These are phyloP conservation scores for Lepus americanus DNA, from an alignment of 2,113 vertebrate species.

Conservation along the genomic window DNA sequence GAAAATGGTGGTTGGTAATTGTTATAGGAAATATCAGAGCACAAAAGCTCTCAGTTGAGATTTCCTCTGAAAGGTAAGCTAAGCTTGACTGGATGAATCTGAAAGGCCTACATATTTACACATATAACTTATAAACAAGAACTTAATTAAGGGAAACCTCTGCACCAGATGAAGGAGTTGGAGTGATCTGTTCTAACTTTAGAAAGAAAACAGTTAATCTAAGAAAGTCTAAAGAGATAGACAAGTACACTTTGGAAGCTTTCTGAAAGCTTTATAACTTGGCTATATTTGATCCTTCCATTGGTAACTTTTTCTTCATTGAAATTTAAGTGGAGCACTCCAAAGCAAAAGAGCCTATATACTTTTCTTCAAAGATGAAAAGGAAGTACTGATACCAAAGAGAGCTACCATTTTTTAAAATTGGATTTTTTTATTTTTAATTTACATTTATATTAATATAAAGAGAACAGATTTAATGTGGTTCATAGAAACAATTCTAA, in stretches of 20 bases:
- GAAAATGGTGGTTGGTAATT: background rate
- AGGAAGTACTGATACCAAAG: background rate
- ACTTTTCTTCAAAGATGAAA: background rate
- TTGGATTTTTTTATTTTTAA: background rate
- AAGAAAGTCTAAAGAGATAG: background rate
- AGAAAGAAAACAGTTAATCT: background rate
- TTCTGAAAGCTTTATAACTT: slow-evolving; percentile 13
- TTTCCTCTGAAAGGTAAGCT: background rate
- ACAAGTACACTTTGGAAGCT: background rate
- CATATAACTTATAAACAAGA: background rate
- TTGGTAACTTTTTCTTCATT: background rate
- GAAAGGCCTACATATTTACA: background rate
- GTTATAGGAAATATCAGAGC: background rate
- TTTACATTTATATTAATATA: too few species aligned
- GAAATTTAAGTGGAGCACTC: slow-evolving; percentile 26
- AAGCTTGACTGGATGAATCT: background rate
- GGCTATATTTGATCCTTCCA: background rate
- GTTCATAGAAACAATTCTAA: too few species aligned
- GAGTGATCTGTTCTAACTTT: background rate
- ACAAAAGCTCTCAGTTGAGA: background rate
- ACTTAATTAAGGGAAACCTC: background rate
- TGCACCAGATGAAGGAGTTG: background rate
- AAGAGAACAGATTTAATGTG: too few species aligned
- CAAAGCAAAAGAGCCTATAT: background rate
- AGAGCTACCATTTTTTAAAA: background rate